These are phyloP conservation scores for Trogon melanurus DNA, from an alignment of 2,113 vertebrate genomes.

Conservation along the genomic window DNA sequence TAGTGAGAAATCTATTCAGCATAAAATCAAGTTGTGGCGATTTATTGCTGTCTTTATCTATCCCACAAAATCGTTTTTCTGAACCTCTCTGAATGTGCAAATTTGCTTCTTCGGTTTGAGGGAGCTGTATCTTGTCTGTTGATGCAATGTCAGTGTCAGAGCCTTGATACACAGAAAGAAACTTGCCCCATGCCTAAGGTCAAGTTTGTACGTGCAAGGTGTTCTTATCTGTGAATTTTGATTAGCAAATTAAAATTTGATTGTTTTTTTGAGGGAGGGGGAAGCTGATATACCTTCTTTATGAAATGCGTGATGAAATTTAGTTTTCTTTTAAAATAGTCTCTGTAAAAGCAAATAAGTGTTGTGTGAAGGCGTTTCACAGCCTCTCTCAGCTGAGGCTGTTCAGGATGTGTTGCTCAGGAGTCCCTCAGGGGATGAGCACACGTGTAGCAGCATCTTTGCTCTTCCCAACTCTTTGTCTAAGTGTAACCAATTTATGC, in stretches of 20 bases:
- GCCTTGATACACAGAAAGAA: background rate
- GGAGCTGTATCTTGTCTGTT: background rate
- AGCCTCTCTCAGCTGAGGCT: background rate
- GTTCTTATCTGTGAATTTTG: background rate
- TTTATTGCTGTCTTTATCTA: background rate
- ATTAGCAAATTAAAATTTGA: background rate
- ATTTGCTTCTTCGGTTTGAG: background rate
- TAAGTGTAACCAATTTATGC: background rate
- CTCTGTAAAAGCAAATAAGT: background rate
- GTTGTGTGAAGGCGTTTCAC: background rate
- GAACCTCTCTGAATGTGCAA: background rate
- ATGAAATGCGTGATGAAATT: background rate
- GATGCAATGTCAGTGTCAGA: background rate
- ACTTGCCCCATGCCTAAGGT: background rate
- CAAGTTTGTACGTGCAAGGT: background rate
- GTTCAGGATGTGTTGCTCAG: background rate
- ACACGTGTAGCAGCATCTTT: background rate
- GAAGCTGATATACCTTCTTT: background rate
- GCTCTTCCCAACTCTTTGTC: background rate
- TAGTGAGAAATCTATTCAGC: background rate
- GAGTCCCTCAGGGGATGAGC: background rate
- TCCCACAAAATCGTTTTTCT: background rate
- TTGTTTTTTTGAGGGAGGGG: background rate
- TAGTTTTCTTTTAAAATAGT: background rate
- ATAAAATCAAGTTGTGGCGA: background rate